Evolutionary conservation across 2,113 vertebrate species (phyloP), one percentile per base, ranked within the genome.

Genomic region (Electrona antarctica): DNA sequence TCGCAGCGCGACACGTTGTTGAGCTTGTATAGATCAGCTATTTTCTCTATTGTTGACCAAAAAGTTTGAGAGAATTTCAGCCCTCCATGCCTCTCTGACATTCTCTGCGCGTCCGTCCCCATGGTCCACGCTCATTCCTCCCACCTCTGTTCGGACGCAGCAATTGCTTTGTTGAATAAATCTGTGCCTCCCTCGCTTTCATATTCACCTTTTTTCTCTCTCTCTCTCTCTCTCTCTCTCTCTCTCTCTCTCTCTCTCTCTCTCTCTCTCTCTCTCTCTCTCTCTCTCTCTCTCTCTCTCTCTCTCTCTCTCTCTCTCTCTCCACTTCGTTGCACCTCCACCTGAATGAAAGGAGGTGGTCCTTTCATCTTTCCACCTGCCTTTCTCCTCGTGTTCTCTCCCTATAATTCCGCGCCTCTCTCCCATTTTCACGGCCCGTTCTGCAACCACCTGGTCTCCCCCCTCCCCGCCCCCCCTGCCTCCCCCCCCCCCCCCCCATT

Each of bases 141-240:
- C 13, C 13, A 11, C 50, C 41, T 46, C 60, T n/a, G 28, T 11
- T 12, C 13, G 10, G 45, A 13, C 33, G n/a, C 60, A 0, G 56
- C 47, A 65, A 63, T 73, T 77, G 69, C 59, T 62, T 48, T 13
- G 54, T 14, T 61, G 54, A 81, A 78, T 75, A 69, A 78, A 82
- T 76, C 64, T 60, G 48, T 52, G 67, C 76, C 48, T 7, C 3
- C 0, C 4, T 54, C 10, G 73, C 51, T 7, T 14, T 67, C 50
- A 50, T 48, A 65, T 33, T 65, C 8, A 14, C 48, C 33, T n/a
- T 3, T 1, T 67, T n/a, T 9, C 8, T 64, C 9, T 78, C 13
- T 55, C 41, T 72, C 47, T 45, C 14, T 64, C 51, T 66, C 51
- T 71, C 14, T 61, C 68, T 65, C 55, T 21, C 49, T 47, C 47